Evolutionary conservation across 2,113 vertebrate genomes (phyloP).

Genomic region (Macquaria ambigua): DNA sequence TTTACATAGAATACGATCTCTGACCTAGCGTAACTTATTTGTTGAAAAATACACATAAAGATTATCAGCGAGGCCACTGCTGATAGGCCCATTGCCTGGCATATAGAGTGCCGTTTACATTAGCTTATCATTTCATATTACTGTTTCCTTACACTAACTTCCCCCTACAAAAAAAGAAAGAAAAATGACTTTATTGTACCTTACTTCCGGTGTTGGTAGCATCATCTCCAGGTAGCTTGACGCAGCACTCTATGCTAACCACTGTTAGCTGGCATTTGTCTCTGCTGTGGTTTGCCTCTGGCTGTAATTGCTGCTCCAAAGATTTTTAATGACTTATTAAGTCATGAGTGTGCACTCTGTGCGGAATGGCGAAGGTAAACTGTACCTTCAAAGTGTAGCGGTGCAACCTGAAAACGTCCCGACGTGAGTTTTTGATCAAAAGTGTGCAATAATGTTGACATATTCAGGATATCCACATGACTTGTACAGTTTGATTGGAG

Average conservation of each 20-base stretch:
- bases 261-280: slow-evolving; percentile 35
- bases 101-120: neutral
- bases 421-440: neutral
- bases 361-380: neutral
- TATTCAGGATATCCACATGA: neutral
- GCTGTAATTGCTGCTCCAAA: neutral
- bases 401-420: neutral
- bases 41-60: neutral
- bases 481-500: neutral
- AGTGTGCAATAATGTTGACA: neutral
- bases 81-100: neutral
- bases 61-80: neutral
- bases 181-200: neutral
- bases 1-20: neutral
- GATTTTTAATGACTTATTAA: neutral
- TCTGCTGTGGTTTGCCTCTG: neutral
- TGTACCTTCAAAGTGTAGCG: neutral
- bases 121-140: neutral
- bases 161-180: too few species aligned
- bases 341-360: neutral
- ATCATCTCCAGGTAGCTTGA: slow-evolving; percentile 13
- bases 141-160: neutral
- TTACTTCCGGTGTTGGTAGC: slow-evolving; percentile 31
- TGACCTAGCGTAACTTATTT: neutral
- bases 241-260: slow-evolving; percentile 10